Evolutionary conservation across 2,888 invertebrate species (phyloP), one percentile per base, ranked within the genome.

Genomic region (Nesidiocoris tenuis): DNA sequence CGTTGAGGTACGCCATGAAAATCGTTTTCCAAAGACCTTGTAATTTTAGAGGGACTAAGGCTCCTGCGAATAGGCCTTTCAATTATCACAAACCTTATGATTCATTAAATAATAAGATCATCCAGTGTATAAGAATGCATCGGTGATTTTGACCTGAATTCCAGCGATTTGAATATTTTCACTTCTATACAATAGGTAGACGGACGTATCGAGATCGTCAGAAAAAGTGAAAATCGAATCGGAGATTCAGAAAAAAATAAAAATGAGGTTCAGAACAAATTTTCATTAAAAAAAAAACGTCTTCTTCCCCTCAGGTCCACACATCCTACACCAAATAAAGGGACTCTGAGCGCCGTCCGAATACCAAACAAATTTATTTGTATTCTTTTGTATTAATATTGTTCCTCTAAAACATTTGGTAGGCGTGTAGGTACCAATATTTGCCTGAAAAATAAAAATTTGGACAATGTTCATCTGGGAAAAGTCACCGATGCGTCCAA

Each of bases 81-180:
- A 68, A 61, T 64, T 75, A 75, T 75, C 75, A 75, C 75, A 75
- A 75, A 75, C 66, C 66, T 75, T 75, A 55, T n/a, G 39, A 25
- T 23, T 39, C 39, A 39, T 39, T n/a, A 39, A 39, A 39, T 39
- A 39, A 39, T 39, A 39, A 7, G 39, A 39, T 39, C 39, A 39
- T 12, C 39, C 39, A 7, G 12, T 39, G 39, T 39, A 39, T 39
- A 39, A 12, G 5, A 12, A 39, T 39, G 39, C 39, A 3, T 39
- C 39, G 39, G 39, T 39, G 12, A 39, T 12, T 39, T 39, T 39
- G 39, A n/a, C n/a, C n/a, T n/a, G n/a, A n/a, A n/a, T n/a, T n/a
- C n/a, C n/a, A n/a, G n/a, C n/a, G n/a, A n/a, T n/a, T n/a, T n/a
- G n/a, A n/a, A n/a, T n/a, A n/a, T n/a, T n/a, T n/a, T n/a, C n/a